Evolutionary conservation across 2,888 invertebrate species (phyloP).

Genomic region (Sphaerophoria rueppellii): DNA sequence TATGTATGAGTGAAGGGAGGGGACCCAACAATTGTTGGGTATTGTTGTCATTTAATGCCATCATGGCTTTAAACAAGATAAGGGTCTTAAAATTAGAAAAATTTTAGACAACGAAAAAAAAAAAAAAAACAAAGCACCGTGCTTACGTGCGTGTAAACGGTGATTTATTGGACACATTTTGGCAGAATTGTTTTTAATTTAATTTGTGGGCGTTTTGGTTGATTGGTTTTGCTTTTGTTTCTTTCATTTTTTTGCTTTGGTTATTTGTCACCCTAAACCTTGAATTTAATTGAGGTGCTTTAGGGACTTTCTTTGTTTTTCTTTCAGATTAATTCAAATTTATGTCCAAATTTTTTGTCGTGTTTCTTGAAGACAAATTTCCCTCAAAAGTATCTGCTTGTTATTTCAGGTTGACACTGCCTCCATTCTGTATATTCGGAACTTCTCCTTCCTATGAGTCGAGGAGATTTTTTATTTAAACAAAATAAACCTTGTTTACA

Average conservation of each 20-base stretch:
- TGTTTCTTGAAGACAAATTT: too few species aligned
- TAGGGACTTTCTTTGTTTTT: not conserved
- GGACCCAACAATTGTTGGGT: not conserved
- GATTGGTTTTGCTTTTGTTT: conserved; percentile 21
- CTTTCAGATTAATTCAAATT: conserved; percentile 5
- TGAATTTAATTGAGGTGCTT: not conserved
- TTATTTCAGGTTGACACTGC: too few species aligned
- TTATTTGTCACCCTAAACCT: conserved; percentile 11
- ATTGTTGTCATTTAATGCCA: conserved; percentile 9
- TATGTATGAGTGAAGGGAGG: conserved; percentile 1
- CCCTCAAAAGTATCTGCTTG: too few species aligned
- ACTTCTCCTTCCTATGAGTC: too few species aligned
- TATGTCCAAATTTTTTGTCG: not conserved
- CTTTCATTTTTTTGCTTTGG: not conserved
- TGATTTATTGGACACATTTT: conserved; percentile 61
- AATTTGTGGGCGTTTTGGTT: conserved; percentile 45
- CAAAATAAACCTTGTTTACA: too few species aligned
- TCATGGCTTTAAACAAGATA: conserved; percentile 45
- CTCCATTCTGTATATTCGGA: too few species aligned
- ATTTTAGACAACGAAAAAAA: conserved; percentile 7
- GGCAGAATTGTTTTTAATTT: conserved; percentile 46
- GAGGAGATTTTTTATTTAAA: too few species aligned
- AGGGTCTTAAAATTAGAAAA: conserved; percentile 55
- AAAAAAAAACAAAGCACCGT: not conserved
- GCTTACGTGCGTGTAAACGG: conserved; percentile 26